Base-by-base conservation (phyloP, 1,140 invertebrate genomes). In the Melanaphis sacchari region DNA sequence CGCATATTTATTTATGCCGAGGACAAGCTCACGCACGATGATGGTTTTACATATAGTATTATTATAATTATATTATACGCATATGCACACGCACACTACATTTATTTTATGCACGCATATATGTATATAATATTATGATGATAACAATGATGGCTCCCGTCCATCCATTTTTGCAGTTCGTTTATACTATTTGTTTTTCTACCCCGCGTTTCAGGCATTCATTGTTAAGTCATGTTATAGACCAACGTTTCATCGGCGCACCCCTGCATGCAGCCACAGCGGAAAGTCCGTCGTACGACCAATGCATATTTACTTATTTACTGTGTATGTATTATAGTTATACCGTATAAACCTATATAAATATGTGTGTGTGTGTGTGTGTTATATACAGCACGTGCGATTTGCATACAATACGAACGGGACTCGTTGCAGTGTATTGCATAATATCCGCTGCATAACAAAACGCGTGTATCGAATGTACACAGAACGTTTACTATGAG, bases 91-190 rank as follows among this genome's bases (percentile, higher is more conserved):
- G 15, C 46, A 49, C 11, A n/a, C 2, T 15, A n/a, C 31, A 66
- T 8, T n/a, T n/a, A n/a, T n/a, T 76, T 9, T 76, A 76, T 59
- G 31, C 54, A 31, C 59, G 59, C n/a, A 15, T 76, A 24, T n/a
- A 15, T 18, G 31, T n/a, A n/a, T 15, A 66, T 31, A 18, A n/a
- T 66, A 66, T n/a, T 66, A 76, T 18, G 59, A 76, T 36, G n/a
- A 76, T n/a, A n/a, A 76, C 59, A 76, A 76, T 76, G 59, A 76
- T 76, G 59, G 59, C 59, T 76, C 59, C 59, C 59, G 59, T 76
- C 59, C 31, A 18, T 76, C 59, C 59, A 76, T 76, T 76, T 76
- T 76, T 18, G 59, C 59, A 76, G 59, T 76, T n/a, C 59, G 59
- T 76, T 76, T 76, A 18, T n/a, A 21, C 36, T 76, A n/a, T 76